These are phyloP conservation scores for Sebastes matsubarae DNA, from an alignment of 2,797 vertebrate genomes.

Conservation along the genomic window DNA sequence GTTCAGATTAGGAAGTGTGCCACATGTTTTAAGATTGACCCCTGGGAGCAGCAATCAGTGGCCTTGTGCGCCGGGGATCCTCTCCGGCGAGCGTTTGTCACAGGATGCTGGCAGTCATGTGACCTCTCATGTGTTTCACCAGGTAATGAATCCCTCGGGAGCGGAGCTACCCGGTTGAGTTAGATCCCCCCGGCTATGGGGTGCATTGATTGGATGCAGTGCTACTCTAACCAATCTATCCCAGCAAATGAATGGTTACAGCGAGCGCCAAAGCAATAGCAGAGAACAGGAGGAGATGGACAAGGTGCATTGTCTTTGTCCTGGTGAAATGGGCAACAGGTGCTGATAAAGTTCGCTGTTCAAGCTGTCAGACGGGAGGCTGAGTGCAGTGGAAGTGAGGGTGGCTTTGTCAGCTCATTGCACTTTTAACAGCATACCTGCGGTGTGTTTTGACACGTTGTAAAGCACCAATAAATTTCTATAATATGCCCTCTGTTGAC, in stretches of 20 bases:
- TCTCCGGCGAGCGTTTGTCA: slow-evolving; percentile 36
- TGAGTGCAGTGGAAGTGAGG: slow-evolving; percentile 16
- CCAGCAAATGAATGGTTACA: slow-evolving; percentile 48
- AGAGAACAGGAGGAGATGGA: slow-evolving; percentile 11
- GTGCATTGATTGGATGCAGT: slow-evolving; percentile 61
- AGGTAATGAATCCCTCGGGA: slow-evolving; percentile 70
- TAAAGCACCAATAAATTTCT: slow-evolving; percentile 17
- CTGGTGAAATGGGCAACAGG: slow-evolving; percentile 21
- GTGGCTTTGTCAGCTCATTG: slow-evolving; percentile 53
- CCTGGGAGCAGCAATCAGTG: slow-evolving; percentile 48
- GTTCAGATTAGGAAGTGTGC: slow-evolving; percentile 38
- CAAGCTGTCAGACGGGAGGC: slow-evolving; percentile 45
- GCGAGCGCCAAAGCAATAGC: background rate
- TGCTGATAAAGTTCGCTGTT: slow-evolving; percentile 43
- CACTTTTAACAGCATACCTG: slow-evolving; percentile 31
- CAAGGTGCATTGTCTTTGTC: slow-evolving; percentile 13
- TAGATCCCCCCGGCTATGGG: slow-evolving; percentile 52
- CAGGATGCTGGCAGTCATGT: slow-evolving; percentile 39
- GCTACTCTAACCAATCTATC: slow-evolving; percentile 59
- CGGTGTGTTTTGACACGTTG: slow-evolving; percentile 8
- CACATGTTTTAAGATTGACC: slow-evolving; percentile 47
- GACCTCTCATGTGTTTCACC: slow-evolving; percentile 51
- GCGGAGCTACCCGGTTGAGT: slow-evolving; percentile 27
- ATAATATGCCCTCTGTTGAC: slow-evolving; percentile 10
- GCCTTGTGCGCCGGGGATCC: background rate